Base-by-base conservation (phyloP, 2,797 vertebrate species). In the Poecilia picta region DNA sequence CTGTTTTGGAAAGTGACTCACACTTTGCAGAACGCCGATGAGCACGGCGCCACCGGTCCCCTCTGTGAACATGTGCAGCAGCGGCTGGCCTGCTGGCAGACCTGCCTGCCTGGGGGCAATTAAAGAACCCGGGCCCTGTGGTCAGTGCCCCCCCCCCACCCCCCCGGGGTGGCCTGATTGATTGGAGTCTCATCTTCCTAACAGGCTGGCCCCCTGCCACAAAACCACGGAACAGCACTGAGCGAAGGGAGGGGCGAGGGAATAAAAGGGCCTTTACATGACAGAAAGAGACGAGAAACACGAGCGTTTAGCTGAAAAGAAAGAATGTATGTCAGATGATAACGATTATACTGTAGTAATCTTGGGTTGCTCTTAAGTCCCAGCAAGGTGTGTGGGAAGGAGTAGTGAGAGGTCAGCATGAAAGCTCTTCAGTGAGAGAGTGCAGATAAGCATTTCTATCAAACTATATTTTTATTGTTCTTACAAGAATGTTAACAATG, bases 141-240 rank as follows among this genome's bases (percentile, higher is more conserved):
- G 84, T 90, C 83, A 76, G 91, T 89, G 88, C 79, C 89, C 90
- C 93, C 59, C 89, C 90, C 93, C 82, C 79, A 89, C 90, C 93
- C 59, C 89, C 90, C 93, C 82, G 74, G 90, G 86, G 91, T 88
- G 91, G 83, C 77, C 94, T 97, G 96, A 97, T 96, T 96, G 96
- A 97, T 95, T 96, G 95, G 95, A 96, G 94, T 92, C 94, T 96
- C 95, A 97, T 97, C 95, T 96, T 95, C 90, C 95, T 96, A 96
- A 96, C 92, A 81, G 95, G 92, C 95, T 96, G 96, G 95, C 94
- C 90, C 87, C 78, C 90, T 91, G 95, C 95, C 95, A 96, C 89
- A 87, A 86, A 92, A 91, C 89, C 85, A 81, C 55, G 88, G 89
- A 87, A 84, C 91, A 90, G 89, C 88, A 81, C 81, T 91, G 86